phyloP scores from a whole-genome alignment of 2,113 vertebrate genomes.

The Orientallactaga bullata region DNA sequence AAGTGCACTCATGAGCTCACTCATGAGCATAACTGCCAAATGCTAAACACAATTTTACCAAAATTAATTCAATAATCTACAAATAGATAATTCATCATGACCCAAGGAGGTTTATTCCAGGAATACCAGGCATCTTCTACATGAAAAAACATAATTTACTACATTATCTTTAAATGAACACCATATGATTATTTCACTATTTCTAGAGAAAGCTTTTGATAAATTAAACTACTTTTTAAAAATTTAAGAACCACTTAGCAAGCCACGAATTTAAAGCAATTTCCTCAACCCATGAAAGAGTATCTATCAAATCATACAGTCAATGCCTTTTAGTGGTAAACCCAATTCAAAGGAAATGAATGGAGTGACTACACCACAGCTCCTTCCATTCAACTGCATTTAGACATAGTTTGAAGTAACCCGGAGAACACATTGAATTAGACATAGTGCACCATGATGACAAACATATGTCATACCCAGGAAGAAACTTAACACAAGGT shows the following conservation, averaged over 20 bases:
- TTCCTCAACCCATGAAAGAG: slow-evolving; percentile 35
- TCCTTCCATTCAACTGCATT: background rate
- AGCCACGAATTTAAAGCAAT: slow-evolving; percentile 14
- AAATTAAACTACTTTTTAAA: slow-evolving; percentile 30
- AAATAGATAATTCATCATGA: background rate
- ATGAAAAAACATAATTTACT: background rate
- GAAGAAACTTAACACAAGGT: slow-evolving; percentile 44
- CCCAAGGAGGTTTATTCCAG: slow-evolving; percentile 16
- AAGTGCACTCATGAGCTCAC: slow-evolving; percentile 24
- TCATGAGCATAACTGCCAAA: slow-evolving; percentile 42
- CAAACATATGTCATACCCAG: background rate
- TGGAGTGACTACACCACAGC: background rate
- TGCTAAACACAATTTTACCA: background rate
- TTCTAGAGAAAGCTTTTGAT: slow-evolving; percentile 33
- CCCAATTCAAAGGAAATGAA: background rate
- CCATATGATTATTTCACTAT: background rate
- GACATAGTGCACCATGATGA: background rate
- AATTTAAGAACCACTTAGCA: slow-evolving; percentile 4
- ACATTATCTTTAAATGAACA: slow-evolving; percentile 20
- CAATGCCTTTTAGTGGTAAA: slow-evolving; percentile 31
- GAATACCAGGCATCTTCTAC: background rate
- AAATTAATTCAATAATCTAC: slow-evolving; percentile 24
- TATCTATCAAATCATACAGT: slow-evolving; percentile 22
- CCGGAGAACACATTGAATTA: background rate
- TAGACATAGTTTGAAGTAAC: background rate